Base-by-base conservation (phyloP, 2,888 invertebrate genomes). In the Bombylius discolor region DNA sequence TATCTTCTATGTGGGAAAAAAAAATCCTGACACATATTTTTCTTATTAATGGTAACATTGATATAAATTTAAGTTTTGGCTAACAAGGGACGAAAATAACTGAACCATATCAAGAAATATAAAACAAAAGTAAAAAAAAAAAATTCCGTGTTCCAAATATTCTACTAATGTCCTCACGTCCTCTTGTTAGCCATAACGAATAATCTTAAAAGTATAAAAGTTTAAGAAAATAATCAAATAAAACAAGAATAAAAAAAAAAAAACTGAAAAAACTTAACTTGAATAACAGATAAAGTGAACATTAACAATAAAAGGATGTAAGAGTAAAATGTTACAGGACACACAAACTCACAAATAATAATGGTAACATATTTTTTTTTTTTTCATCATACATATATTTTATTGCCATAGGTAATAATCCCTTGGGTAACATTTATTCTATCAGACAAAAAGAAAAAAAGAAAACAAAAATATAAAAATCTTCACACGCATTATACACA, bases 91-190 rank as follows among this genome's bases (percentile, higher is more conserved):
- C 48, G 12, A 7, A 8, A 49, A 34, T 54, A 47, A 49, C 46
- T 55, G 55, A 55, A 45, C 36, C 51, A 42, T 42, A 42, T 11
- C 39, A 42, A 11, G 23, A 23, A 23, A 23, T 23, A 23, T 23
- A 23, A 23, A 23, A 23, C 1, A 23, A 23, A 23, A 23, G 23
- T 23, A 23, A 2, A 23, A 36, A 42, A 42, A 4, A 42, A 5
- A 11, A 42, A 42, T n/a, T n/a, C n/a, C 39, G 39, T 42, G 39
- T 4, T 42, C 11, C 39, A 42, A 42, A 42, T 42, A 42, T 42
- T 11, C 39, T 45, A 55, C 51, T 55, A 55, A 55, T 54, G 50
- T 55, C 55, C 50, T 55, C 55, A 50, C 54, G 54, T 54, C 45
- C 45, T 54, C 39, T 42, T 42, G 39, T 42, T 42, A 42, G 33